These are phyloP conservation scores for Melanostigma gelatinosum DNA, from an alignment of 2,113 vertebrate species.

Conservation along the genomic window DNA sequence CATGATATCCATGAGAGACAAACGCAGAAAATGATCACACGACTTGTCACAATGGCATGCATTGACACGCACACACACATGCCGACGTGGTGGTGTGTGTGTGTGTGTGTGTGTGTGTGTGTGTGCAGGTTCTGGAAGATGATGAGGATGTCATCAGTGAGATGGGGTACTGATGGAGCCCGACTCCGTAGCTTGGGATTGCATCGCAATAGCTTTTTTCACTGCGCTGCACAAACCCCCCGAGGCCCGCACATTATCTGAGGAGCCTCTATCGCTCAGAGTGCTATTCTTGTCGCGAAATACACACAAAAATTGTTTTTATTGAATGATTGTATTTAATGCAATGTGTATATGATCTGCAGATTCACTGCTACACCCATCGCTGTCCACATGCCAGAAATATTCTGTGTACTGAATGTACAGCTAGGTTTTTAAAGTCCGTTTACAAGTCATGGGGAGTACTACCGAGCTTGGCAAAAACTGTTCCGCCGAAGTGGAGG, in stretches of 20 bases:
- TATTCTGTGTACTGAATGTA: not conserved
- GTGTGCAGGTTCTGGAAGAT: slow-evolving; percentile 40
- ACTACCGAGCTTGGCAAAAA: not conserved
- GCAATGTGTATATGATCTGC: not conserved
- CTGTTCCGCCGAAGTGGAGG: not conserved
- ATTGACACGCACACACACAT: slow-evolving; percentile 12
- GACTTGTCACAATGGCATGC: slow-evolving; percentile 21
- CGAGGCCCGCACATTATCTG: slow-evolving; percentile 15
- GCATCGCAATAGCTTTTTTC: slow-evolving; percentile 41
- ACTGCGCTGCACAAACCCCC: slow-evolving; percentile 55
- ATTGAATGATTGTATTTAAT: not conserved
- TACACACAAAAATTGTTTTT: not conserved
- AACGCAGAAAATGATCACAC: slow-evolving; percentile 38
- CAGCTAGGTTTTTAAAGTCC: not conserved
- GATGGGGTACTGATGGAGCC: slow-evolving; percentile 49
- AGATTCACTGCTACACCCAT: not conserved
- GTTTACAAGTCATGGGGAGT: not conserved
- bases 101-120: slow-evolving; percentile 24
- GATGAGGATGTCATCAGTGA: slow-evolving; percentile 62
- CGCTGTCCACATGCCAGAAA: not conserved
- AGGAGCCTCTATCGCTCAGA: not conserved
- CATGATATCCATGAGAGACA: slow-evolving; percentile 13
- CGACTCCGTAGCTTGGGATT: slow-evolving; percentile 50
- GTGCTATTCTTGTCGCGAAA: not conserved
- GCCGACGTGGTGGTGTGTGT: not conserved